Base-by-base conservation (phyloP, 2,797 vertebrate genomes). In the Vireo griseus region DNA sequence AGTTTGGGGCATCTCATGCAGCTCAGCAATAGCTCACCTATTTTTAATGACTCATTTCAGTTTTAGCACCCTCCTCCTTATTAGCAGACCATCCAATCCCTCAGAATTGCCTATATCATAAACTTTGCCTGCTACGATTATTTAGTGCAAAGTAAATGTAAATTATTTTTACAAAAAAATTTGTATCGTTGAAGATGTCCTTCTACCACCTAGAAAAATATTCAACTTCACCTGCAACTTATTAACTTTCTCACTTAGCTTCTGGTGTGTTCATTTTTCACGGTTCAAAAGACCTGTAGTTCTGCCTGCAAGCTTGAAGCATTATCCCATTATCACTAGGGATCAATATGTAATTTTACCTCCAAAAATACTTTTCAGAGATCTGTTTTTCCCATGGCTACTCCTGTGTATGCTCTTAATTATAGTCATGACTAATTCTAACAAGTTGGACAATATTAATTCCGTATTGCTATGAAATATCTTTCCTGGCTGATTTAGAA, bases 261-360 rank as follows among this genome's bases (percentile, higher is more conserved):
- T 89, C 74, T 92, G 75, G 21, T 66, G 37, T 80, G 57, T 88
- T 96, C 25, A 39, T 90, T 97, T 94, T 88, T 91, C 68, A 39
- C 87, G 79, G 81, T 95, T 96, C 75, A 75, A 44, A 93, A 90
- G 61, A 66, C 47, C 21, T 86, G 65, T 76, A 42, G 4, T 71
- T 82, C 74, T 81, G 80, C 47, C 72, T 94, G 73, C 50, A 86
- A 95, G 89, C 51, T 52, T 78, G 61, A 90, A 90, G 85, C 20
- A 71, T 95, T 97, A 95, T 82, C 57, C 78, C 63, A 73, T 95
- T 96, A 95, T 96, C 83, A 67, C 89, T 67, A 69, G 63, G 48
- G 93, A 95, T 97, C 93, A 92, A 88, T 86, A 93, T 69, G 83
- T 82, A 94, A 94, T 80, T 96, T 97, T 93, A 92, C 48, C n/a